A percentile compares a stretch with the other conserved stretches of the same genome.
phyloP scores from a whole-genome alignment of 2,888 invertebrate genomes.

The Salticus scenicus region DNA sequence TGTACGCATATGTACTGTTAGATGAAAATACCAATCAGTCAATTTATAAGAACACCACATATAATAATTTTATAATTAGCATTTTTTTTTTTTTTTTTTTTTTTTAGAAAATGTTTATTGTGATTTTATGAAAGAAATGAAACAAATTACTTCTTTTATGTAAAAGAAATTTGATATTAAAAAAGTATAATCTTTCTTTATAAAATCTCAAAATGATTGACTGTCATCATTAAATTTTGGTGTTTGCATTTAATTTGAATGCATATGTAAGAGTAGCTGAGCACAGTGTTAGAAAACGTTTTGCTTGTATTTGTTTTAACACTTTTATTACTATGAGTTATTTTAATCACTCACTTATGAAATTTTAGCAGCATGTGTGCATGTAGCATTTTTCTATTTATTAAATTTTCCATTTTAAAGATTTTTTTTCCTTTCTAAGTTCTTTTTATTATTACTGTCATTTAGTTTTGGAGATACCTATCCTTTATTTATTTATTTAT shows the following conservation, averaged over 20 bases:
- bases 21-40: too few species aligned
- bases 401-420: slow-evolving; percentile 23
- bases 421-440: slow-evolving; percentile 28
- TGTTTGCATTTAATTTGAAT: slow-evolving; percentile 26
- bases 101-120: too few species aligned
- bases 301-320: slow-evolving; percentile 59
- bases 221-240: neutral
- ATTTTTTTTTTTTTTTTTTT: too few species aligned
- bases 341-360: slow-evolving; percentile 49
- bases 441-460: slow-evolving; percentile 5
- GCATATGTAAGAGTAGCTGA: slow-evolving; percentile 63
- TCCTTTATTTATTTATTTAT: too few species aligned
- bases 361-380: slow-evolving; percentile 51
- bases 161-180: too few species aligned
- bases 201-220: slow-evolving; percentile 5
- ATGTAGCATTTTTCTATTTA: slow-evolving; percentile 38
- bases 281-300: slow-evolving; percentile 48
- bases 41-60: too few species aligned
- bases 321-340: slow-evolving; percentile 20
- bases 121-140: too few species aligned
- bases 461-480: neutral
- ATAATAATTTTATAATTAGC: too few species aligned
- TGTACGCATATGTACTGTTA: too few species aligned
- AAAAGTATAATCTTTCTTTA: too few species aligned
- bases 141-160: too few species aligned